These are phyloP conservation scores for Tanaodytes sp. DNA, from an alignment of 2,888 invertebrate genomes.

Conservation along the genomic window DNA sequence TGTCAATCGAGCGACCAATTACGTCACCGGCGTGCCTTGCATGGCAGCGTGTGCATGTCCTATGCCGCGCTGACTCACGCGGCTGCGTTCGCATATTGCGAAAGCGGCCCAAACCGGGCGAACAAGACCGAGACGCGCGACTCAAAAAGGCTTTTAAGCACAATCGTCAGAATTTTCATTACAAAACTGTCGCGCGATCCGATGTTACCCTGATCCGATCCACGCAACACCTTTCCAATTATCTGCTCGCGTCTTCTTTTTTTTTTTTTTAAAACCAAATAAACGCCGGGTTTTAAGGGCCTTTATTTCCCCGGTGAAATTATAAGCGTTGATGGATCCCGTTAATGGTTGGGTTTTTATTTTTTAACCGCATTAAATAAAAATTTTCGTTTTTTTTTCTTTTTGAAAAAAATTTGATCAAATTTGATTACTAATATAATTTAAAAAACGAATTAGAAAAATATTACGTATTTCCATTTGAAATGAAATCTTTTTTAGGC, in stretches of 20 bases:
- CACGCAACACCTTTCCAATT: conserved; percentile 9
- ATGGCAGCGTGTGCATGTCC: conserved; percentile 64
- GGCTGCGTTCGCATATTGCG: conserved; percentile 56
- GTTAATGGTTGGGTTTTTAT: too few relatives aligned
- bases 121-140: conserved; percentile 26
- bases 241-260: background rate
- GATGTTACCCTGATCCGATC: conserved; percentile 11
- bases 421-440: too few relatives aligned
- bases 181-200: conserved; percentile 21
- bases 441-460: too few relatives aligned
- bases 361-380: too few relatives aligned
- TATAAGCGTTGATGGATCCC: too few relatives aligned
- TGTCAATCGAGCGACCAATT: conserved; percentile 54
- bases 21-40: conserved; percentile 70
- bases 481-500: too few relatives aligned
- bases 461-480: too few relatives aligned
- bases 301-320: too few relatives aligned
- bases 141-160: conserved; percentile 43
- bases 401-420: too few relatives aligned
- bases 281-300: too few relatives aligned
- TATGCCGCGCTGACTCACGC: conserved; percentile 64
- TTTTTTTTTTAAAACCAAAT: too few relatives aligned
- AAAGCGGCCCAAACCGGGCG: conserved; percentile 54
- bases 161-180: conserved; percentile 11
- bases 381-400: too few relatives aligned